Percentiles rank a stretch among this genome's conserved stretches.
These are phyloP conservation scores for Frankliniella intonsa DNA, from an alignment of 2,888 invertebrate genomes.

Conservation along the genomic window DNA sequence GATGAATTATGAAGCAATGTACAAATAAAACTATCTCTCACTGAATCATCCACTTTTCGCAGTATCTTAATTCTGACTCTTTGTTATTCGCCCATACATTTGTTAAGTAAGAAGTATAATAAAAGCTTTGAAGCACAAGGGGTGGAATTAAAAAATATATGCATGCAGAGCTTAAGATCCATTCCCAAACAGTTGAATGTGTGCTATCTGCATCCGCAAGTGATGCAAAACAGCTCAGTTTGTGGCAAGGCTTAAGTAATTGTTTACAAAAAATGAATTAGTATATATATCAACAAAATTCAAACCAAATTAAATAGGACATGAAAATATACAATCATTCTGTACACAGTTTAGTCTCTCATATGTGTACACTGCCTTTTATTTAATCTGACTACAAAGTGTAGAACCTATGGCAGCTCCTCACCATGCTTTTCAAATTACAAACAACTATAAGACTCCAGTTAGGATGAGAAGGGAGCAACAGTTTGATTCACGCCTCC, in stretches of 20 bases:
- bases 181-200: not conserved
- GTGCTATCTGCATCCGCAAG: too few species aligned
- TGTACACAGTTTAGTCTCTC: not conserved
- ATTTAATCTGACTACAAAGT: not conserved
- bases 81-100: not conserved
- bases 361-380: not conserved
- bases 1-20: conserved; percentile 20
- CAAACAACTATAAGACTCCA: too few species aligned
- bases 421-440: not conserved
- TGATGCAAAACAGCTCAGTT: not conserved
- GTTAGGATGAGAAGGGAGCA: too few species aligned
- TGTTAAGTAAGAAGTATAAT: not conserved
- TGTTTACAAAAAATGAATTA: not conserved
- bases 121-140: conserved; percentile 3
- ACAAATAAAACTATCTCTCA: conserved; percentile 25
- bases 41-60: not conserved
- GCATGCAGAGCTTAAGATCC: not conserved
- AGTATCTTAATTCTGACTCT: not conserved
- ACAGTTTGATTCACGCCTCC: too few species aligned
- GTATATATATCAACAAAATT: not conserved
- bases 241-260: not conserved
- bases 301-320: conserved; percentile 3
- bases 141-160: not conserved
- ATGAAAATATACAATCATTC: not conserved
- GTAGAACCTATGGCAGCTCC: not conserved